These are phyloP conservation scores for Melanaphis sacchari DNA, from an alignment of 1,140 invertebrate genomes.

Conservation along the genomic window DNA sequence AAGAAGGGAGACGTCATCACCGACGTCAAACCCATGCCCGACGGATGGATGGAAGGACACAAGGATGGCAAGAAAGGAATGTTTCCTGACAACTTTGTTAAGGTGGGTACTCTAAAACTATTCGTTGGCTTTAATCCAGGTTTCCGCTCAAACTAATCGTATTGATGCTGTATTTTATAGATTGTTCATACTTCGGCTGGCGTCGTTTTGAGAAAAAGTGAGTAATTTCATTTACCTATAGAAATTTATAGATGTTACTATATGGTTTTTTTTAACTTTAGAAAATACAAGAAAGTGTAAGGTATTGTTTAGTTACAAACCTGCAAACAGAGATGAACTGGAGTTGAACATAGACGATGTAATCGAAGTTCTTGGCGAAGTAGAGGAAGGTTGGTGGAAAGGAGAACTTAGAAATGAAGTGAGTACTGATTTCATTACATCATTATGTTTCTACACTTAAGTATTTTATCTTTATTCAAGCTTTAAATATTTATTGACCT, in stretches of 20 bases:
- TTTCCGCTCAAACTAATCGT: not conserved
- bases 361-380: constrained; percentile 87
- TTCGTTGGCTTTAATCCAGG: not conserved
- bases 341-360: constrained; percentile 84
- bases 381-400: constrained; percentile 83
- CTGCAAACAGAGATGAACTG: constrained; percentile 91
- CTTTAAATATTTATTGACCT: not conserved
- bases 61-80: constrained; percentile 86
- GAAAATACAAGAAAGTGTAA: constrained; percentile 70
- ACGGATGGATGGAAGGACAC: constrained; percentile 95
- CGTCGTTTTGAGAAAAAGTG: constrained; percentile 51
- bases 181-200: not conserved
- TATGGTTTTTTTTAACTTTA: not conserved
- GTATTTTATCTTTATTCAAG: not conserved
- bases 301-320: constrained; percentile 90
- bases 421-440: constrained; percentile 46
- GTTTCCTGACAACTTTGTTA: constrained; percentile 98
- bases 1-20: constrained; percentile 89
- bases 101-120: constrained; percentile 65
- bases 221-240: not conserved
- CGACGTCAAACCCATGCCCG: constrained; percentile 81
- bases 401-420: constrained; percentile 75
- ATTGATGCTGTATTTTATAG: not conserved
- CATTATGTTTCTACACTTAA: not conserved
- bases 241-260: not conserved